Conservation (phyloP, 2,888 invertebrate genomes). For the Geophilus truncorum region DNA sequence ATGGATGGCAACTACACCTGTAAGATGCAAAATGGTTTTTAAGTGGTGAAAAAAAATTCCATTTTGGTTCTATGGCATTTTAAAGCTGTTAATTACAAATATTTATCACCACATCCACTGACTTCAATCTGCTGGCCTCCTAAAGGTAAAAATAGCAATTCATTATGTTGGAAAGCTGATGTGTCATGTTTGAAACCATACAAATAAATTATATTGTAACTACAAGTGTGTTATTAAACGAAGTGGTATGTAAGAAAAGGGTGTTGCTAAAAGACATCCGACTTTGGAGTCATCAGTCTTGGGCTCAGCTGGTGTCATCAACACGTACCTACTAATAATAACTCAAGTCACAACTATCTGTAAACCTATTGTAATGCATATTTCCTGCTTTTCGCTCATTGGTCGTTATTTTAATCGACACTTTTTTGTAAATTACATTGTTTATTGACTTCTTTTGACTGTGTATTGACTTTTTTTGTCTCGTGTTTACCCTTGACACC, state of each 20-base stretch:
- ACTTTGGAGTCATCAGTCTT: neutral
- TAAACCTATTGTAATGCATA: neutral
- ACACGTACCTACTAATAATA: neutral
- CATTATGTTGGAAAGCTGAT: neutral
- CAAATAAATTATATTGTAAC: neutral
- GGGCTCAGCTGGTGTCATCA: neutral
- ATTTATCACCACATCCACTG: neutral
- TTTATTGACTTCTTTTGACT: neutral
- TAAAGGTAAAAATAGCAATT: conserved; percentile 16
- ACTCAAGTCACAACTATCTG: neutral
- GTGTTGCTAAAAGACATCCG: neutral
- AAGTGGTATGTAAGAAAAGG: neutral
- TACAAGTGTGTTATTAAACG: neutral
- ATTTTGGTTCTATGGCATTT: neutral
- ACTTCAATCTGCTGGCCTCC: neutral
- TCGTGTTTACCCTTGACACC: neutral
- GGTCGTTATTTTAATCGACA: neutral
- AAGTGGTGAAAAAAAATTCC: neutral
- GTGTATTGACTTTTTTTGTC: neutral
- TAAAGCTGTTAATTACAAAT: neutral
- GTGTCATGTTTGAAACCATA: neutral
- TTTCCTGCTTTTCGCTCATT: neutral
- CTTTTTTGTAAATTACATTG: neutral
- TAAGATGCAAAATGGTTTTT: neutral
- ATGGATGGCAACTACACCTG: neutral